Evolutionary conservation across 2,888 invertebrate genomes (phyloP).

Genomic region (Nyleta sp.): DNA sequence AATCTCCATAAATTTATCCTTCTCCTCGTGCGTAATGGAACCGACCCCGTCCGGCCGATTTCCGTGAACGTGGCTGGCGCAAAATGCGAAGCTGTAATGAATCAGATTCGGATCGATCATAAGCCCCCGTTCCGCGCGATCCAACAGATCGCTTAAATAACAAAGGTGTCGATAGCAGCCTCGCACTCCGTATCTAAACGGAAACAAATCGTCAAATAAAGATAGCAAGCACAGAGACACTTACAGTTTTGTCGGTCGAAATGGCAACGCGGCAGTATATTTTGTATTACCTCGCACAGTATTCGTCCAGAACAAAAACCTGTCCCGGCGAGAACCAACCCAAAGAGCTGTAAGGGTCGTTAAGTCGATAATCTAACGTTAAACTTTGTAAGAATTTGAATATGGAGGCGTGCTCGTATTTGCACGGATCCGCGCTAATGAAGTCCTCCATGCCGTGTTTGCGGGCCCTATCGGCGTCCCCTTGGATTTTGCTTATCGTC

Average conservation of each 20-base stretch:
- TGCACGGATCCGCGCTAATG: slow-evolving; percentile 99
- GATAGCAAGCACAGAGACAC: not conserved
- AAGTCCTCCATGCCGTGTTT: slow-evolving; percentile 99
- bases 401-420: slow-evolving; percentile 96
- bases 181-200: slow-evolving; percentile 93
- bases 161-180: slow-evolving; percentile 98
- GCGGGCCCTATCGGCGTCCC: slow-evolving; percentile 97
- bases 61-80: slow-evolving; percentile 99
- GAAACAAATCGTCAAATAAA: slow-evolving; percentile 14
- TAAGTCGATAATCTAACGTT: slow-evolving; percentile 96
- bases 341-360: slow-evolving; percentile 99
- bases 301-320: slow-evolving; percentile 98
- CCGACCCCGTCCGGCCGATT: slow-evolving; percentile 99
- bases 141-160: slow-evolving; percentile 97
- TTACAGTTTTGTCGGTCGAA: not conserved
- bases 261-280: not conserved
- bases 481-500: slow-evolving; percentile 94
- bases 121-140: slow-evolving; percentile 95
- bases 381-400: slow-evolving; percentile 96
- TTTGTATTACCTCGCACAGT: slow-evolving; percentile 89
- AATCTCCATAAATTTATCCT: slow-evolving; percentile 98
- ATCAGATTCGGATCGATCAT: slow-evolving; percentile 99
- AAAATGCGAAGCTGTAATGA: slow-evolving; percentile 99
- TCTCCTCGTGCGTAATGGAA: slow-evolving; percentile 98
- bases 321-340: slow-evolving; percentile 99